Evolutionary conservation across 1,140 invertebrate species (phyloP).

Genomic region (Metopolophium dirhodum): DNA sequence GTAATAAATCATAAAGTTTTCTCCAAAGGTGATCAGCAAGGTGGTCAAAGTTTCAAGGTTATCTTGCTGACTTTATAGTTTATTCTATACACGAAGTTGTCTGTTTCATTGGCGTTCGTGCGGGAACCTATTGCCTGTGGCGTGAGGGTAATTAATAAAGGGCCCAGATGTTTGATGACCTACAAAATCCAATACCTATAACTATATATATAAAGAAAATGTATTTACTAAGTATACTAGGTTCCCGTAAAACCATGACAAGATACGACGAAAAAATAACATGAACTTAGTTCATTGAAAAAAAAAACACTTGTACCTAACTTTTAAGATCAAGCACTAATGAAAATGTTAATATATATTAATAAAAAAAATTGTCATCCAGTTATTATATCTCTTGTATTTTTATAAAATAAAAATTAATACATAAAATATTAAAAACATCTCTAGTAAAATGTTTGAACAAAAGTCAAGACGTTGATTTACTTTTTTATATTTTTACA

Average conservation of each 20-base stretch:
- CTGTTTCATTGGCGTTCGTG: background rate
- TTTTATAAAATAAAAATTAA: background rate
- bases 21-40: background rate
- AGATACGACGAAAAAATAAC: background rate
- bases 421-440: too few relatives aligned
- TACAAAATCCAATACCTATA: background rate
- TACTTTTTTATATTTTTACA: too few relatives aligned
- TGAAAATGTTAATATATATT: background rate
- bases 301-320: background rate
- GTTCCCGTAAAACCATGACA: background rate
- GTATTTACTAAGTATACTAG: background rate
- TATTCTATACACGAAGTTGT: background rate
- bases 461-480: too few relatives aligned
- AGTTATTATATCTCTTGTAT: background rate
- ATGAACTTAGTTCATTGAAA: background rate
- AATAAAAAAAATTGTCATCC: background rate
- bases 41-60: background rate
- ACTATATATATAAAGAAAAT: background rate
- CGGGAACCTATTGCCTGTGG: background rate
- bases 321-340: background rate
- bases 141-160: background rate
- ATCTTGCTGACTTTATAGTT: background rate
- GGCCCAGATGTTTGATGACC: background rate
- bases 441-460: too few relatives aligned
- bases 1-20: conserved; percentile 11